Percentiles rank a stretch among this genome's conserved stretches.
phyloP scores from a whole-genome alignment of 2,113 vertebrate genomes.

The Leptobrachium leishanense region DNA sequence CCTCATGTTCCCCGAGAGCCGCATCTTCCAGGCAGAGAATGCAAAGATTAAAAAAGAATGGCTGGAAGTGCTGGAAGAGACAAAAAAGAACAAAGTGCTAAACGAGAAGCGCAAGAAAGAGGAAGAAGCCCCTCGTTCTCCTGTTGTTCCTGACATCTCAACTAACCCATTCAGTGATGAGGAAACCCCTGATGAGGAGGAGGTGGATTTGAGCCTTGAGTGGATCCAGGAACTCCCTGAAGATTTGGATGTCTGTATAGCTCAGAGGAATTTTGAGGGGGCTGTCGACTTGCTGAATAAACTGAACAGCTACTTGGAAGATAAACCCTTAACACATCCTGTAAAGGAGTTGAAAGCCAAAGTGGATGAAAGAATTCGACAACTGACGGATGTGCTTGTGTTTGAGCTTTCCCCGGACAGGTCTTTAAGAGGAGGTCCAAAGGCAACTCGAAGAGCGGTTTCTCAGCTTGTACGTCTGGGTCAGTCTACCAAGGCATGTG shows the following conservation, averaged over 20 bases:
- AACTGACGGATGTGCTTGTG: constrained; percentile 92
- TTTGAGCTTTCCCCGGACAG: constrained; percentile 94
- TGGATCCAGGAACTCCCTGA: constrained; percentile 97
- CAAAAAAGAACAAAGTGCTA: constrained; percentile 86
- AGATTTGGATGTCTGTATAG: constrained; percentile 94
- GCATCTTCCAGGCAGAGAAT: constrained; percentile 97
- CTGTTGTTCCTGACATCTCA: constrained; percentile 64
- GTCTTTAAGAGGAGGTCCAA: constrained; percentile 86
- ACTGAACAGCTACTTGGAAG: constrained; percentile 82
- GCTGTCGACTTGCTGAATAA: constrained; percentile 95
- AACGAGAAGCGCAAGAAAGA: constrained; percentile 81
- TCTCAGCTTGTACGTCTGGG: constrained; percentile 93
- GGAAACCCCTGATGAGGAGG: constrained; percentile 65
- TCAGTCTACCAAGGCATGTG: constrained; percentile 93
- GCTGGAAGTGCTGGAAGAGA: constrained; percentile 93
- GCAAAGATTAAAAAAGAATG: constrained; percentile 98
- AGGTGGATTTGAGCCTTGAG: constrained; percentile 82
- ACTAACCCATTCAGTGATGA: constrained; percentile 77
- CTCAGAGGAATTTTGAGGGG: constrained; percentile 95
- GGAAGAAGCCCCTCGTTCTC: constrained; percentile 64
- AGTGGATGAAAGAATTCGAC: constrained; percentile 86
- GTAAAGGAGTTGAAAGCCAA: constrained; percentile 85
- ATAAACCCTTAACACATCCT: constrained; percentile 75
- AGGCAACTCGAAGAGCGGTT: constrained; percentile 90
- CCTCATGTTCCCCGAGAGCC: constrained; percentile 95